These are phyloP conservation scores for Diplodus sargus DNA, from an alignment of 2,797 vertebrate species.

Conservation along the genomic window DNA sequence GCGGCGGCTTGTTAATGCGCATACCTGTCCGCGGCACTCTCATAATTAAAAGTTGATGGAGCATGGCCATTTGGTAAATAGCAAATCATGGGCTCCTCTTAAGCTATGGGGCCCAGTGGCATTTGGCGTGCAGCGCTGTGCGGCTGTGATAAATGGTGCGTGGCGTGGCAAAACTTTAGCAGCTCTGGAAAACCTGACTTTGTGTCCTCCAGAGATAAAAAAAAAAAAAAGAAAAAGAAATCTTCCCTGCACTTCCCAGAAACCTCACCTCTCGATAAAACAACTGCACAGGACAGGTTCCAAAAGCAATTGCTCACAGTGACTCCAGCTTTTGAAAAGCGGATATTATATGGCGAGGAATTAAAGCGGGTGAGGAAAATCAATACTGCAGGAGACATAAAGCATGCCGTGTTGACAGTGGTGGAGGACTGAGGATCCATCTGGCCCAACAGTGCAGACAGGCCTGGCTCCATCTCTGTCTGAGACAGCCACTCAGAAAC, in stretches of 20 bases:
- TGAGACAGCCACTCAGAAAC: conserved; percentile 68
- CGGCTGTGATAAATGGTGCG: conserved; percentile 50
- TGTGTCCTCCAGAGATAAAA: conserved; percentile 50
- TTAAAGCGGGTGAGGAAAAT: conserved; percentile 81
- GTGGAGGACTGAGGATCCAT: conserved; percentile 74
- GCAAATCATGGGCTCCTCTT: conserved; percentile 56
- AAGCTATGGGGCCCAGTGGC: conserved; percentile 39
- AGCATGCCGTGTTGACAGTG: conserved; percentile 79
- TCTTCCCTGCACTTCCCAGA: conserved; percentile 31
- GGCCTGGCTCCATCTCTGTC: conserved; percentile 74
- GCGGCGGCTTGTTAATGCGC: conserved; percentile 51
- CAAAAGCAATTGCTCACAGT: conserved; percentile 71
- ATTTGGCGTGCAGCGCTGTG: conserved; percentile 23
- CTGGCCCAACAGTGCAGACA: conserved; percentile 72
- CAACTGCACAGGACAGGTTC: conserved; percentile 53
- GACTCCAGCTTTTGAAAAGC: conserved; percentile 73
- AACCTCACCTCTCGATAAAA: conserved; percentile 47
- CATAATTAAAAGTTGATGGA: conserved; percentile 77
- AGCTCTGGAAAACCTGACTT: conserved; percentile 35
- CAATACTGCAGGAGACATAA: conserved; percentile 84
- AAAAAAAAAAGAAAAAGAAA: conserved; percentile 15
- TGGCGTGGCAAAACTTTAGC: conserved; percentile 51
- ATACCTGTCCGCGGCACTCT: conserved; percentile 64
- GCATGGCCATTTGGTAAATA: conserved; percentile 66
- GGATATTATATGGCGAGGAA: conserved; percentile 75